phyloP scores from a whole-genome alignment of 2,888 invertebrate genomes.

The Drosophila nigricruria region DNA sequence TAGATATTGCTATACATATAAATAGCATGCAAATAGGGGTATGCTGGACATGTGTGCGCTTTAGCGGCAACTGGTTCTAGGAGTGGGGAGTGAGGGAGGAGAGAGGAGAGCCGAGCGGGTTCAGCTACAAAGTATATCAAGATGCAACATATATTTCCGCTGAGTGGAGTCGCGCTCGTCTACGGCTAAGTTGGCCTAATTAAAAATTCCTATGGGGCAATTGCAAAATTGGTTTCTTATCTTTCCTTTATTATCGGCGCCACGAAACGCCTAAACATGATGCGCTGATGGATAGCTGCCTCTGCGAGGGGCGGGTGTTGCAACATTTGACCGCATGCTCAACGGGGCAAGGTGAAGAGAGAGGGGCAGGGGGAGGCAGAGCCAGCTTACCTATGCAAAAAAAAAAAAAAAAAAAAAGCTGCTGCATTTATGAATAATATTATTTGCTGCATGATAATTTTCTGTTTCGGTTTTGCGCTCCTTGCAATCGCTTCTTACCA shows the following conservation, averaged over 20 bases:
- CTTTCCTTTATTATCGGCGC: conserved; percentile 79
- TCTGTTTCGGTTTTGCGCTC: conserved; percentile 53
- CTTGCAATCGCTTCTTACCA: conserved; percentile 59
- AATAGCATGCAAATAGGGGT: conserved; percentile 36
- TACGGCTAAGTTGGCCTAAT: conserved; percentile 68
- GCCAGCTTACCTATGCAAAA: conserved; percentile 4
- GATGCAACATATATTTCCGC: conserved; percentile 53
- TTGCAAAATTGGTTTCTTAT: conserved; percentile 83
- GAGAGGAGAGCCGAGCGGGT: neutral
- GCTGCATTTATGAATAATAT: conserved; percentile 81
- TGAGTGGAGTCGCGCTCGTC: conserved; percentile 17
- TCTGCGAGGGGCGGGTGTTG: conserved; percentile 16
- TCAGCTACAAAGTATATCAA: conserved; percentile 36
- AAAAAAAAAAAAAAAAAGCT: conserved; percentile 5
- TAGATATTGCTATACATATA: conserved; percentile 34
- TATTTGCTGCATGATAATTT: conserved; percentile 80
- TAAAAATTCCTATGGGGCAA: conserved; percentile 81
- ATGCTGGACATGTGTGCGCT: conserved; percentile 38
- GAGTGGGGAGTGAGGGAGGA: neutral
- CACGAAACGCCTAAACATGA: conserved; percentile 74
- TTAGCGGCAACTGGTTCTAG: conserved; percentile 39
- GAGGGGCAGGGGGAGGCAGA: neutral
- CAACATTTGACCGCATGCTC: conserved; percentile 37
- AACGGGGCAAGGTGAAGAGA: neutral
- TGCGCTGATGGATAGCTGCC: conserved; percentile 82